Evolutionary conservation across 1,140 invertebrate genomes (phyloP), one percentile per base, ranked within the genome.

Genomic region (Cheumatopsyche charites): DNA sequence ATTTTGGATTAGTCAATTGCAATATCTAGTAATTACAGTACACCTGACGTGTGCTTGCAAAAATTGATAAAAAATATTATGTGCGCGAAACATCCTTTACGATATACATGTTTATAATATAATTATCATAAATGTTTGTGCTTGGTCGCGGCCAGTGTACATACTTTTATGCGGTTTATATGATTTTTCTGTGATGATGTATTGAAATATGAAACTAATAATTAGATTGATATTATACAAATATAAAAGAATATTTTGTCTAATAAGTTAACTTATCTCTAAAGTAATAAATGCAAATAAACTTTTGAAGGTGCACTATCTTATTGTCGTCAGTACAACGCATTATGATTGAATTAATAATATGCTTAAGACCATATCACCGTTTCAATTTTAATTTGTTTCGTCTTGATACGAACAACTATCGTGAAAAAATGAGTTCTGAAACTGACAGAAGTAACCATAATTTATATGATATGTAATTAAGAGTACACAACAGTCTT

Each of bases 1-100:
- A 42, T 63, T 63, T 63, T 43, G 29, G 42, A 42, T 63, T 63
- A 63, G 62, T 63, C 62, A 43, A 63, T 63, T 63, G 62, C 62
- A 63, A 63, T 42, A n/a, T n/a, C 0, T 41, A 36, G 62, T 19
- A 19, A 63, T 9, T 63, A 21, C 13, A 13, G 55, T 26, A 58
- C 55, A 26, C 55, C n/a, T 13, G 4, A 25, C 55, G 21, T 25
- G 55, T 47, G 43, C 15, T n/a, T 47, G 43, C 12, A 15, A 49
- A 36, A 15, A 49, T 49, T 5, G 5, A 49, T 49, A 49, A n/a
- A 36, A 36, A 36, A 49, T 5, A n/a, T n/a, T n/a, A 49, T 49
- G 17, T 49, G 17, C 17, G 13, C 13, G 45, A 58, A 58, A 23
- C 55, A 58, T 58, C 55, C 21, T 58, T 58, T 58, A 19, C 55